Conservation (phyloP, 2,797 vertebrate species). For the Delichon dasypus region DNA sequence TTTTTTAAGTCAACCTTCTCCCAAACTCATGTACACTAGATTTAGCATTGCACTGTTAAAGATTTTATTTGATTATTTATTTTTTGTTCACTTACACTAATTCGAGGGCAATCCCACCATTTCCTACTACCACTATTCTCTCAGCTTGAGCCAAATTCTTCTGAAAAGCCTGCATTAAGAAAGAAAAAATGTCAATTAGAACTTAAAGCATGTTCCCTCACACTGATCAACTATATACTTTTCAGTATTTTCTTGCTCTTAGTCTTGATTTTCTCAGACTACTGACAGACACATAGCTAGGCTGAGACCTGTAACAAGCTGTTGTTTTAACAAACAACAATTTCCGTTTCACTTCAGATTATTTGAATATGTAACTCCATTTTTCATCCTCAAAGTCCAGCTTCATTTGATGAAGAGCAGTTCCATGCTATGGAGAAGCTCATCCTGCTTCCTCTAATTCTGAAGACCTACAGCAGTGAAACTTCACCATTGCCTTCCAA, state of each 20-base stretch:
- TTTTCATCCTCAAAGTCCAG: neutral
- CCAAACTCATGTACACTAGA: neutral
- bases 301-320: neutral
- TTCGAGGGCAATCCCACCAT: slow-evolving; percentile 95
- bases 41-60: neutral
- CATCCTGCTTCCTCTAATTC: neutral
- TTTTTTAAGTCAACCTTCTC: neutral
- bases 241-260: neutral
- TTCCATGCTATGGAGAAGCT: neutral
- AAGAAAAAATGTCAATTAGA: neutral
- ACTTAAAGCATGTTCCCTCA: neutral
- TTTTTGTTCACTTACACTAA: slow-evolving; percentile 85
- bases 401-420: neutral
- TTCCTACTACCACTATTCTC: slow-evolving; percentile 89
- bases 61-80: neutral
- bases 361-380: neutral
- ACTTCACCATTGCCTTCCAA: neutral
- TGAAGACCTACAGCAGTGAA: neutral
- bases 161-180: slow-evolving; percentile 86
- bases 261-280: neutral
- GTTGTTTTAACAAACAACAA: neutral
- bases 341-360: neutral
- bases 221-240: neutral
- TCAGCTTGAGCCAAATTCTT: slow-evolving; percentile 84
- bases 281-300: neutral